Base-by-base conservation (phyloP, 2,888 invertebrate genomes). In the Cyaniris semiargus region DNA sequence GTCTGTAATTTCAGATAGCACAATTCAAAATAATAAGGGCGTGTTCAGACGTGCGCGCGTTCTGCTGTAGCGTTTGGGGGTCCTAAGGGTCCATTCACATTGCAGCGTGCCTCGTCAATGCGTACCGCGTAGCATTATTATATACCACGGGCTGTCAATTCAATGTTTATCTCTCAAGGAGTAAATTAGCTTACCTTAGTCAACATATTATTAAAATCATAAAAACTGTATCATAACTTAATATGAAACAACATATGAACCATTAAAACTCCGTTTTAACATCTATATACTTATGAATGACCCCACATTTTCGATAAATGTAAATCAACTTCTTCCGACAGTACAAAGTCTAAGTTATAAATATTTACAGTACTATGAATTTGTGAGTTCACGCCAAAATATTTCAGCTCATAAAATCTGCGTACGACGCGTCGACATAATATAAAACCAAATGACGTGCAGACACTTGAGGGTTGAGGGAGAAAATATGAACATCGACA, bases 361-460 rank as follows among this genome's bases (percentile, higher is more conserved):
- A 72, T 75, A 56, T 27, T 53, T 76, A 38, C 56, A 76, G 18
- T 53, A 10, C 18, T 70, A 76, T 56, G n/a, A 56, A 76, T 58
- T 21, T 60, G 34, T 31, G 38, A 75, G 31, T 75, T 15, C 21
- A 38, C 34, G 15, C 13, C 15, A 60, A 15, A 58, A 76, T 34
- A 21, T 58, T 76, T 76, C n/a, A 58, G 15, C 56, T 34, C 34
- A 34, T 56, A 38, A 60, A 38, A 31, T 34, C 23, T 56, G 75
- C 21, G 70, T 31, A 31, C 66, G 66, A 66, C 66, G 27, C 27
- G 60, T 13, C 60, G 66, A 15, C 27, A 27, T 27, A 31, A 3
- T 66, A 66, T 27, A 31, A 60, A 23, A 23, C n/a, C 4, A 60
- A 60, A 1, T 13, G 60, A 66, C 66, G 66, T 27, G 66, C 66